Evolutionary conservation across 2,797 vertebrate species (phyloP).

Genomic region (Eremophila alpestris): DNA sequence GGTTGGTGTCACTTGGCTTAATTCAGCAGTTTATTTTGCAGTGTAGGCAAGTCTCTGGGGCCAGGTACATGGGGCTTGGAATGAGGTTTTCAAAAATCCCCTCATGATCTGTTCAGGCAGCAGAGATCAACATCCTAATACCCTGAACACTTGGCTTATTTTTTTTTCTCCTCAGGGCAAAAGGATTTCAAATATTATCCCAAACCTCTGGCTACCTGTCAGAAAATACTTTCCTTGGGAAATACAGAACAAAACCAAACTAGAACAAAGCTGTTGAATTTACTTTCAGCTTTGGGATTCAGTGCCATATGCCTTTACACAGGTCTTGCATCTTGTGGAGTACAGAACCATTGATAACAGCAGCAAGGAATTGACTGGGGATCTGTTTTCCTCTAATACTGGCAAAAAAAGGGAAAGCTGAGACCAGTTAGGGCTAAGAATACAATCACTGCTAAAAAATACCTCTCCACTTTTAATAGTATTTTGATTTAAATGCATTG

Average conservation of each 20-base stretch:
- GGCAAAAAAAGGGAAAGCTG: neutral
- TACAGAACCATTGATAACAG: neutral
- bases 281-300: neutral
- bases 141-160: neutral
- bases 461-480: neutral
- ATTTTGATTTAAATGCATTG: neutral
- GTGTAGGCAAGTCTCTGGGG: neutral
- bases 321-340: neutral
- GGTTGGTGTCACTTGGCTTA: neutral
- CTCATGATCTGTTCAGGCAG: neutral
- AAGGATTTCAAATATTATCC: conserved; percentile 1
- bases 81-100: neutral
- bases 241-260: neutral
- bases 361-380: neutral
- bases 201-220: neutral
- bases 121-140: neutral
- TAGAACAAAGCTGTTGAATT: neutral
- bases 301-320: neutral
- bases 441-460: neutral
- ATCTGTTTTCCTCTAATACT: neutral
- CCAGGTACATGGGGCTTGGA: neutral
- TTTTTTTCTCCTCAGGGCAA: neutral
- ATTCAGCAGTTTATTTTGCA: neutral
- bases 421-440: neutral
- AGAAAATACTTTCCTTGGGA: neutral